These are phyloP conservation scores for Pherbina coryleti DNA, from an alignment of 2,888 invertebrate species.

Conservation along the genomic window DNA sequence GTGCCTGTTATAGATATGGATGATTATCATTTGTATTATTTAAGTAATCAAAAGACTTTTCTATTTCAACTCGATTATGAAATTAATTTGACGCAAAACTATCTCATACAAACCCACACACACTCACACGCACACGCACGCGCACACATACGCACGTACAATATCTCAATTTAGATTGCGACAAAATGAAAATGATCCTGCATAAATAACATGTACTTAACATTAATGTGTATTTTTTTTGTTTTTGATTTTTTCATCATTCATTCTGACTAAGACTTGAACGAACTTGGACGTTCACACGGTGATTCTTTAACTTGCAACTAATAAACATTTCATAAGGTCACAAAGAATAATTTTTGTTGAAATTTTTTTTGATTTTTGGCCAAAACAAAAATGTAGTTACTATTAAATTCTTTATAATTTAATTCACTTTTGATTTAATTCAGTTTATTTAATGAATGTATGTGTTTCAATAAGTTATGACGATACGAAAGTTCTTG, in stretches of 20 bases:
- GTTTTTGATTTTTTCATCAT: no score
- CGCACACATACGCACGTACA: conserved; percentile 33
- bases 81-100: conserved; percentile 24
- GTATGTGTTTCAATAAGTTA: not conserved
- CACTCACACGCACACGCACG: conserved; percentile 43
- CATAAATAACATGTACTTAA: conserved; percentile 4
- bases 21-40: conserved; percentile 55
- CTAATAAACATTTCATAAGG: no score
- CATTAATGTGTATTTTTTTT: not conserved
- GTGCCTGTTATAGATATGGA: conserved; percentile 63
- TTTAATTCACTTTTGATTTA: not conserved
- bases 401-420: not conserved
- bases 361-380: conserved; percentile 11
- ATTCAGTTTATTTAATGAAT: not conserved
- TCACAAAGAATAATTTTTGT: not conserved
- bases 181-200: conserved; percentile 7
- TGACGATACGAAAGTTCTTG: conserved; percentile 13
- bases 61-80: conserved; percentile 50
- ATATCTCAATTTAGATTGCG: conserved; percentile 47
- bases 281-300: no score
- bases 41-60: conserved; percentile 58
- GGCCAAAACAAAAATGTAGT: not conserved
- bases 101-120: conserved; percentile 18
- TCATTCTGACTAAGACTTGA: no score
- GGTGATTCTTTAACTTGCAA: no score